A percentile compares a stretch with the other conserved stretches of the same genome.
phyloP scores from a whole-genome alignment of 2,888 invertebrate species.

The Phorcus lineatus region DNA sequence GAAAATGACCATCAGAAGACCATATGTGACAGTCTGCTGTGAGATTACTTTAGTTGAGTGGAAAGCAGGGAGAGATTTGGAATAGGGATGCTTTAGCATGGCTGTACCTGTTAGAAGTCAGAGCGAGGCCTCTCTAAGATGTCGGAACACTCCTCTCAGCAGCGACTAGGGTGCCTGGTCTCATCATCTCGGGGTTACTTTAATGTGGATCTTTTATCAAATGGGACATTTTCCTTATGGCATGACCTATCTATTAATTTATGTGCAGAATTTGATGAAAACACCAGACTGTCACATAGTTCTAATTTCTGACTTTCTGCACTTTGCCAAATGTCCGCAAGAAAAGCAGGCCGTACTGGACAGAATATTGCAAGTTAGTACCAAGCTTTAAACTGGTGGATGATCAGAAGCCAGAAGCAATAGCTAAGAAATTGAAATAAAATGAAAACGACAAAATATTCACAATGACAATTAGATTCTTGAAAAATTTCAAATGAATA shows the following conservation, averaged over 20 bases:
- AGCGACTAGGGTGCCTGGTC: slow-evolving; percentile 5
- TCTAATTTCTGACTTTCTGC: neutral
- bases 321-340: neutral
- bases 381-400: neutral
- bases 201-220: neutral
- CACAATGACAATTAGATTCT: slow-evolving; percentile 3
- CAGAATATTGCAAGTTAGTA: neutral
- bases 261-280: slow-evolving; percentile 13
- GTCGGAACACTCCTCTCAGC: neutral
- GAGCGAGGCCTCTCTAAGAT: neutral
- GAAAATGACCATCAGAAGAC: neutral
- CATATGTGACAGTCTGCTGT: slow-evolving; percentile 22
- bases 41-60: neutral
- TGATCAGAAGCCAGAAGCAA: slow-evolving; percentile 2
- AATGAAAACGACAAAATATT: neutral
- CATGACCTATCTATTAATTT: neutral
- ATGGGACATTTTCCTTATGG: neutral
- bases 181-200: neutral
- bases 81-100: neutral
- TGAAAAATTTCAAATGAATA: neutral
- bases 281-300: slow-evolving; percentile 22
- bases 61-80: neutral
- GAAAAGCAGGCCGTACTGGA: neutral
- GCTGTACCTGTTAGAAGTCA: neutral
- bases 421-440: slow-evolving; percentile 20